Percentiles rank a stretch among this genome's conserved stretches.
These are phyloP conservation scores for Meloe dianella DNA, from an alignment of 2,888 invertebrate species.

Conservation along the genomic window DNA sequence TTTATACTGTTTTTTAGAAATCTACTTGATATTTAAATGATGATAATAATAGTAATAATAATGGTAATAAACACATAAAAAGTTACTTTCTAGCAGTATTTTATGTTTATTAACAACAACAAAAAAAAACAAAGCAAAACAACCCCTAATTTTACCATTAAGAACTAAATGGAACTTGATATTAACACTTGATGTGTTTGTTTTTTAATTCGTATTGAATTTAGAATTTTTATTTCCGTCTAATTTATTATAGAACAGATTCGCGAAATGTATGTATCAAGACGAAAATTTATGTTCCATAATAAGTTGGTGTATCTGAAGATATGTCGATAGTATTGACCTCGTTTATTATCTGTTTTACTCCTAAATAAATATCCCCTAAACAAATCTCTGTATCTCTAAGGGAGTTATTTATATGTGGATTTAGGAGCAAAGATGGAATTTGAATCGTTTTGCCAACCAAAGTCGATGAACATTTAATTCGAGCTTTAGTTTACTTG, in stretches of 20 bases:
- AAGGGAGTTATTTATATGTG: too few relatives aligned
- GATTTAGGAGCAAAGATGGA: too few relatives aligned
- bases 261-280: constrained; percentile 16
- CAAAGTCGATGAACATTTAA: too few relatives aligned
- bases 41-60: neutral
- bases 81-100: neutral
- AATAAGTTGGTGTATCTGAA: neutral
- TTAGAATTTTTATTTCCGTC: neutral
- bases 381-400: too few relatives aligned
- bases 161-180: neutral
- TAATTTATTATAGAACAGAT: constrained; percentile 15
- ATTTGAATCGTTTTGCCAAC: too few relatives aligned
- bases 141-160: neutral
- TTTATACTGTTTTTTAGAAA: neutral
- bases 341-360: too few relatives aligned
- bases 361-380: too few relatives aligned
- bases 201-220: neutral
- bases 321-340: too few relatives aligned
- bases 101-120: neutral
- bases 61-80: neutral
- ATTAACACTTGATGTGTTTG: neutral
- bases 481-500: too few relatives aligned
- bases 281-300: constrained; percentile 11
- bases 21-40: neutral
- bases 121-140: too few relatives aligned